Base-by-base conservation (phyloP, 2,113 vertebrate genomes). In the Anolis carolinensis region DNA sequence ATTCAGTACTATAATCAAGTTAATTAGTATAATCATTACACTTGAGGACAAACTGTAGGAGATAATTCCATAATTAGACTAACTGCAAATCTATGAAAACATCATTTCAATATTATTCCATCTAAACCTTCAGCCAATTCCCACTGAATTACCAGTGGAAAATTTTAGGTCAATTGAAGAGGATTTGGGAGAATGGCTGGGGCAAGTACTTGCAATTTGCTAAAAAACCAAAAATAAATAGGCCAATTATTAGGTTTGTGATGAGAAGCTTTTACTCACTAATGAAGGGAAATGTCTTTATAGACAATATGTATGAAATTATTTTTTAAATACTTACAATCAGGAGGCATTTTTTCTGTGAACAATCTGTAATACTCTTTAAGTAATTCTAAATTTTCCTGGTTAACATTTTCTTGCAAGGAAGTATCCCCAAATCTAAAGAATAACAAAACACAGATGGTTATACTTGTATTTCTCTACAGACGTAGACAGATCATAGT, bases 321-420 rank as follows among this genome's bases (percentile, higher is more conserved):
- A 59, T 71, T 81, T n/a, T 30, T 11, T 2, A 25, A 70, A 78
- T 92, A 98, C 99, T 99, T 94, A 99, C 99, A 98, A 95, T 98
- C 97, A 94, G 96, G 92, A 89, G 98, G 96, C 96, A 98, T 96
- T 94, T 97, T 98, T 95, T 99, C 98, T 4, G 94, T 98, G 95
- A 99, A 96, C 81, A 96, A 94, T 86, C 97, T 98, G 93, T 97
- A 99, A 96, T 99, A 99, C 79, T 97, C 96, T 92, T 98, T 97
- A 75, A 99, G 95, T 90, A 97, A 96, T 94, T 99, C 97, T 89
- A 99, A 97, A 94, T 98, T 99, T 95, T 97, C 98, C 94, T 99
- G 99, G 95, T 99, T 99, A 96, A 99, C 98, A 91, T 96, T 97
- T 93, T 99, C 99, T 94, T 99, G 98, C 91, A 99, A 96, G 82